Base-by-base conservation (phyloP, 2,113 vertebrate genomes). In the Athene noctua region DNA sequence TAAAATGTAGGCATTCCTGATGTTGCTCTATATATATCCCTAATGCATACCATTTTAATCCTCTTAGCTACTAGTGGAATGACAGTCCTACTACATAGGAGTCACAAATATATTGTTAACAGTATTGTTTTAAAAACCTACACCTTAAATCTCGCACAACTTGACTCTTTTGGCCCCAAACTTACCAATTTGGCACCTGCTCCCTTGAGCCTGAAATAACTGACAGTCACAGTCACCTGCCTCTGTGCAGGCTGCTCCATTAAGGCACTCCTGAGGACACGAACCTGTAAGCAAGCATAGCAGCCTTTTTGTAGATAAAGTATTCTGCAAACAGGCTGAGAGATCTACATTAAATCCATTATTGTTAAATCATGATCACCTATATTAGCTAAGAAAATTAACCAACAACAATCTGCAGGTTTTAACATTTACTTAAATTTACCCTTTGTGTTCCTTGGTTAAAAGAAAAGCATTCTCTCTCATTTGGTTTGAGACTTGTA, bases 161-260 rank as follows among this genome's bases (percentile, higher is more conserved):
- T 81, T 62, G 67, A 79, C 29, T 95, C 36, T 75, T 77, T 40
- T 51, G 81, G 67, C 36, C 81, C 82, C 26, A 94, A 94, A 98
- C 99, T 99, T 98, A 99, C 99, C 99, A 98, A 99, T 99, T 98
- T 99, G 99, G 97, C 99, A 99, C 94, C 99, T 99, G 92, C 98
- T 98, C 95, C 99, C 99, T 96, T 98, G 97, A 91, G 99, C 99
- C 98, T 99, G 99, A 98, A 99, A 99, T 97, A 99, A 99, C 96
- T 98, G 98, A 96, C 99, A 99, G 97, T 99, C 99, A 98, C 99
- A 99, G 92, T 97, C 97, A 94, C 98, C 99, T 34, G 97, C 96
- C 80, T 99, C 98, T 93, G 99, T 99, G 98, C 99, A 99, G 98
- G 98, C 98, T 95, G 99, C 99, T 71, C 99, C 99, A 94, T 99